A percentile compares a stretch with the other conserved stretches of the same genome.
These are phyloP conservation scores for Microtus agrestis DNA, from an alignment of 2,797 vertebrate genomes.

Conservation along the genomic window DNA sequence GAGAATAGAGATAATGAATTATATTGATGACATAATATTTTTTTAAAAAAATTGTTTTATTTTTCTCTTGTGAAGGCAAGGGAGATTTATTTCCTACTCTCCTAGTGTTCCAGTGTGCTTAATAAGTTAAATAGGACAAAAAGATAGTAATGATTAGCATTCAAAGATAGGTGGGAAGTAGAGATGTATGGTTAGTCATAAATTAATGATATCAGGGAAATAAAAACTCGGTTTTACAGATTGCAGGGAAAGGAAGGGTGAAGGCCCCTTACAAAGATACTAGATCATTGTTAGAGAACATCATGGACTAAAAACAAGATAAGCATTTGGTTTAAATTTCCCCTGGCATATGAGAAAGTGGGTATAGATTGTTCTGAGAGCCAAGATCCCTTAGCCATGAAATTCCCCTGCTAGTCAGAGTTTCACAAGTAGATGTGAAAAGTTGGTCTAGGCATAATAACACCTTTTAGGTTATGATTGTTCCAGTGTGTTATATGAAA, in stretches of 20 bases:
- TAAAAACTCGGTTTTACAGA: background rate
- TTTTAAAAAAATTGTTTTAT: background rate
- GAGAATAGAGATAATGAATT: background rate
- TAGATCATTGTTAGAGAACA: background rate
- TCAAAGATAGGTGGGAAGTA: background rate
- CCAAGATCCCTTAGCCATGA: background rate
- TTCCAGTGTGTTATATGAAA: background rate
- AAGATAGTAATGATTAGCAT: background rate
- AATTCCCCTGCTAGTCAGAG: background rate
- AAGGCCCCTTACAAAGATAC: background rate
- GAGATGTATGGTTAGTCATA: background rate
- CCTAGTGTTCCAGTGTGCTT: background rate
- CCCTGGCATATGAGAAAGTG: too few species aligned
- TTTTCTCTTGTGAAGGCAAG: background rate
- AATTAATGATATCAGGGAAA: background rate
- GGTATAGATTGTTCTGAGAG: too few species aligned
- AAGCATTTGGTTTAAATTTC: background rate
- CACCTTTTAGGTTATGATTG: background rate
- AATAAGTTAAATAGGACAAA: background rate
- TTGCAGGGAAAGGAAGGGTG: background rate
- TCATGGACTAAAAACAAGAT: background rate
- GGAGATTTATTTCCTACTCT: too few species aligned
- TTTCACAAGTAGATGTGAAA: background rate
- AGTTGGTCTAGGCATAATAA: background rate
- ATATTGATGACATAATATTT: background rate